phyloP scores from a whole-genome alignment of 2,113 vertebrate genomes.

The Synchiropus splendidus region DNA sequence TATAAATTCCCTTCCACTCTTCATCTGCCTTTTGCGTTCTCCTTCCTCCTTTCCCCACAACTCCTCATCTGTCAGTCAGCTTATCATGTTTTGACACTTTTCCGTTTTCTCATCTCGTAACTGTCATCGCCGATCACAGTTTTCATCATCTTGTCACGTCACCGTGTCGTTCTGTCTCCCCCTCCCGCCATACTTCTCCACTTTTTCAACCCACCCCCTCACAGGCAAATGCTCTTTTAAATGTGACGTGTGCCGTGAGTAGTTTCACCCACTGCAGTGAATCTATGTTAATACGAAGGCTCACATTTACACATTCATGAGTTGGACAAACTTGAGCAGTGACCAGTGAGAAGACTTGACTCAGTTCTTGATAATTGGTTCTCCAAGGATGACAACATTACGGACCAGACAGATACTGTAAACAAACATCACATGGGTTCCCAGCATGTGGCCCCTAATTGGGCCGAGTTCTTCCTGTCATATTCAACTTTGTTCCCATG shows the following conservation, averaged over 20 bases:
- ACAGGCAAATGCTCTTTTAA: too few relatives aligned
- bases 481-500: background rate
- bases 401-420: background rate
- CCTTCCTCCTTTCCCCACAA: background rate
- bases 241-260: too few relatives aligned
- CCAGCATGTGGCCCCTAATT: conserved; percentile 38
- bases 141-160: conserved; percentile 38
- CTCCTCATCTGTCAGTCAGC: conserved; percentile 31
- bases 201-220: conserved; percentile 5
- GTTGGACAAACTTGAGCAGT: too few relatives aligned
- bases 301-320: conserved; percentile 1
- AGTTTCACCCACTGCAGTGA: too few relatives aligned
- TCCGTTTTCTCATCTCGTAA: conserved; percentile 31
- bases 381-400: conserved; percentile 4
- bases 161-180: conserved; percentile 34
- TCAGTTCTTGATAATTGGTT: background rate
- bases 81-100: conserved; percentile 37
- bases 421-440: conserved; percentile 20
- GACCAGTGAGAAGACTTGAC: background rate
- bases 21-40: background rate
- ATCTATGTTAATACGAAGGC: too few relatives aligned
- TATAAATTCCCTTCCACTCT: conserved; percentile 17
- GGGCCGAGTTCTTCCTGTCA: conserved; percentile 26
- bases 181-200: conserved; percentile 22
- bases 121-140: conserved; percentile 28